Evolutionary conservation across 1,140 invertebrate genomes (phyloP).

Genomic region (Ceratina japonica): DNA sequence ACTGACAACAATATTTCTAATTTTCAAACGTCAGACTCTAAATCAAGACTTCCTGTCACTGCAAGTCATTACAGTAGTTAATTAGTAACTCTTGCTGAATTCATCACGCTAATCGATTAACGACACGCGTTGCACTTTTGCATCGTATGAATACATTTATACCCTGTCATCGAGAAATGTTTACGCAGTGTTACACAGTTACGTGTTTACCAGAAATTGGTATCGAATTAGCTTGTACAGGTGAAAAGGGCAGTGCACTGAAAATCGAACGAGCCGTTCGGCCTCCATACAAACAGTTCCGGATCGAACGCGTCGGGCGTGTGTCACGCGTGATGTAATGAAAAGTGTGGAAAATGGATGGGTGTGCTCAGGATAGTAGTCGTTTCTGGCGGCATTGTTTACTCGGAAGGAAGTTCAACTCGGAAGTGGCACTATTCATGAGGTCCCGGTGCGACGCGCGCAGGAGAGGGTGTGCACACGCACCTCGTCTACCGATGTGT

Average conservation of each 20-base stretch:
- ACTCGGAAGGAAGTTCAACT: slow-evolving; percentile 77
- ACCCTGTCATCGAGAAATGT: too few relatives aligned
- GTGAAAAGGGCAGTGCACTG: neutral
- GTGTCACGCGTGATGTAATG: slow-evolving; percentile 57
- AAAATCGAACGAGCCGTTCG: slow-evolving; percentile 5
- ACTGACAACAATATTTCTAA: too few relatives aligned
- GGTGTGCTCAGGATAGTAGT: slow-evolving; percentile 58
- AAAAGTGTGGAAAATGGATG: slow-evolving; percentile 67
- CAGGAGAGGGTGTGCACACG: slow-evolving; percentile 33
- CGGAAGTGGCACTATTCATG: slow-evolving; percentile 74
- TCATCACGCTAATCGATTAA: too few relatives aligned
- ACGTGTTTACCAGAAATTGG: neutral
- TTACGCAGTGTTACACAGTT: neutral
- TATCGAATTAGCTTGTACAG: neutral
- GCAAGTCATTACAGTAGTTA: too few relatives aligned
- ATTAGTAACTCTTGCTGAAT: too few relatives aligned
- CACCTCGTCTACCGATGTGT: slow-evolving; percentile 40
- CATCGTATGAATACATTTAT: too few relatives aligned
- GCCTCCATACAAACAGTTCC: slow-evolving; percentile 15
- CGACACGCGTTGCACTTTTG: too few relatives aligned
- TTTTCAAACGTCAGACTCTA: too few relatives aligned
- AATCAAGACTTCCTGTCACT: too few relatives aligned
- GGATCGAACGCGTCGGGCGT: slow-evolving; percentile 22
- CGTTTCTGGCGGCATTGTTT: slow-evolving; percentile 60
- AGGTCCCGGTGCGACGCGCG: slow-evolving; percentile 56